Evolutionary conservation across 2,797 vertebrate species (phyloP).

Genomic region (Petrocephalus schoutedeni): DNA sequence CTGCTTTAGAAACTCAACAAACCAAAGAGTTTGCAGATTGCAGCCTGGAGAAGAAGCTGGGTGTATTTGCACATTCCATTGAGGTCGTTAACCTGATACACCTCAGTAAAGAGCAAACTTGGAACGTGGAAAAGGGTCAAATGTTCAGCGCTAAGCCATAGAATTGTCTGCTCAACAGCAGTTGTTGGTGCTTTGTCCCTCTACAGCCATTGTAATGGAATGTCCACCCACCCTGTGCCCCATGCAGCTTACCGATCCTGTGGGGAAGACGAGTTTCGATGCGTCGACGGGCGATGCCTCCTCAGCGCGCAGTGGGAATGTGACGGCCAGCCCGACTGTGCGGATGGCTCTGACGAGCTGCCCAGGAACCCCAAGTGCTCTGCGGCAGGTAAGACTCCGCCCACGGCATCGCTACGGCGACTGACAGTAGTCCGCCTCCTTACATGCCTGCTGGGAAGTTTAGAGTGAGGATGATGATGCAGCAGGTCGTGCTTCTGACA

Average conservation of each 20-base stretch:
- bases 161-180: not conserved
- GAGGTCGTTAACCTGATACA: not conserved
- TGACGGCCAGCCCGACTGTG: constrained; percentile 76
- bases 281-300: constrained; percentile 73
- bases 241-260: constrained; percentile 67
- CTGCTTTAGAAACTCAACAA: not conserved
- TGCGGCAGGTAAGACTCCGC: constrained; percentile 60
- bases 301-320: constrained; percentile 76
- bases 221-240: not conserved
- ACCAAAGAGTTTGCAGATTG: not conserved
- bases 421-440: not conserved
- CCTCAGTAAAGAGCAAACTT: not conserved
- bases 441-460: constrained; percentile 34
- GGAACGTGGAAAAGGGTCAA: not conserved
- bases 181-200: not conserved
- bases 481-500: not conserved
- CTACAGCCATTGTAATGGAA: not conserved
- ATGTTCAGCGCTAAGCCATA: not conserved
- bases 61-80: not conserved
- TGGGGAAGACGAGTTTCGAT: constrained; percentile 68
- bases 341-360: constrained; percentile 74
- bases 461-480: constrained; percentile 61
- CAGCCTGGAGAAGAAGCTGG: not conserved
- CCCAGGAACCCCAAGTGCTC: constrained; percentile 72
- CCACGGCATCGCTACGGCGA: not conserved